These are phyloP conservation scores for Stegodyphus dumicola DNA, from an alignment of 1,140 invertebrate genomes.

Conservation along the genomic window DNA sequence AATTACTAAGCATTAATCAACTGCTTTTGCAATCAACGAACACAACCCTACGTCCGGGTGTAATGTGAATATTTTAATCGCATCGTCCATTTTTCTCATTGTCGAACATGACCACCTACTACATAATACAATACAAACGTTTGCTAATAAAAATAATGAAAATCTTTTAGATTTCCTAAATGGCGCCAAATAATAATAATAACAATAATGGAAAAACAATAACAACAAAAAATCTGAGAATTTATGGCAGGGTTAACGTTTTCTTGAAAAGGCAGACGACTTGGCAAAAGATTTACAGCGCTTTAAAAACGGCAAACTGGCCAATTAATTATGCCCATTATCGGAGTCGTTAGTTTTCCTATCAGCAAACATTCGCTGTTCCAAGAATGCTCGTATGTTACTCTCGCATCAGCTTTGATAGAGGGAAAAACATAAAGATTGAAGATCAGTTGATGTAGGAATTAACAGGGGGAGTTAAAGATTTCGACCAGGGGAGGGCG, in stretches of 20 bases:
- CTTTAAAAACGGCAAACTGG: constrained; percentile 61
- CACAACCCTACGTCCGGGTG: no score
- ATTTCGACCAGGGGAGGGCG: constrained; percentile 25
- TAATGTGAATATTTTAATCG: no score
- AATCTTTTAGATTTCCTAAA: background rate
- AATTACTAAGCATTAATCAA: no score
- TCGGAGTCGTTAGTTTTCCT: constrained; percentile 55
- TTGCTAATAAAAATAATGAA: constrained; percentile 9
- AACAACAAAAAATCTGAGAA: background rate
- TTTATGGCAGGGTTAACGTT: constrained; percentile 26
- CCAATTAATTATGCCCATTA: constrained; percentile 59
- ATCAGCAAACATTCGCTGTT: constrained; percentile 42
- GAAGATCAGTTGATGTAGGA: constrained; percentile 21
- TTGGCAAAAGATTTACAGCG: constrained; percentile 34
- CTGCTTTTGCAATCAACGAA: no score
- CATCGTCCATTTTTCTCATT: no score
- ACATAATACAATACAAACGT: no score
- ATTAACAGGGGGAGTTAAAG: constrained; percentile 53
- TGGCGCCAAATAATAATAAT: background rate
- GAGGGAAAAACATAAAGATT: background rate
- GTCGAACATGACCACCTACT: no score
- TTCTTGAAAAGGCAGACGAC: constrained; percentile 34
- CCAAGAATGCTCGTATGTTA: constrained; percentile 48
- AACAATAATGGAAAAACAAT: background rate
- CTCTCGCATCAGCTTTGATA: constrained; percentile 27